Base-by-base conservation (phyloP, 2,113 vertebrate genomes). In the Leptocoma aspasia region DNA sequence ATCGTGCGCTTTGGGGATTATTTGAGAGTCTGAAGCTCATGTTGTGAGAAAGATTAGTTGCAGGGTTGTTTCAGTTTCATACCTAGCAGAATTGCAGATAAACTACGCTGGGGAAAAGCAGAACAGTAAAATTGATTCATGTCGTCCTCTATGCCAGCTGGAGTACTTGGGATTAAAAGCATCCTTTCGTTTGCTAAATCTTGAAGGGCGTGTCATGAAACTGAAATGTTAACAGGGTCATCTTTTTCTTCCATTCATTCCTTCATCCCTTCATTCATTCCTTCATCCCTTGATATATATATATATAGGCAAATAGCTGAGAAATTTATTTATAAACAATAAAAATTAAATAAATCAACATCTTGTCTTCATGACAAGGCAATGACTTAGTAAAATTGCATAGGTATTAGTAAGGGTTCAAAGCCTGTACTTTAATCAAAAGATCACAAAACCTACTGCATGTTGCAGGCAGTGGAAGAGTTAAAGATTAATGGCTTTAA, bases 401-500 rank as follows among this genome's bases (percentile, higher is more conserved):
- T 45, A 84, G 78, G 82, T 92, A 71, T 95, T 95, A 86, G 88
- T 82, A 91, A 95, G 92, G 82, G 82, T 95, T 93, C 65, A 94
- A 96, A 96, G 72, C 54, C 44, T 70, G 41, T 95, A 65, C 78
- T 95, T 96, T 97, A 93, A 97, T 97, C 77, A 86, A 94, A 92
- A 96, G 45, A 90, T 89, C 90, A 89, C 81, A 94, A 89, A 89
- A 68, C 59, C 61, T 81, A 60, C 64, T 93, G 60, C 61, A 41
- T 95, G 82, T 96, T 95, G 91, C 61, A 91, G 96, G 95, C 91
- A 96, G 90, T 89, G 95, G 93, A 97, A 97, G 97, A 97, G 92
- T 97, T 98, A 97, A 98, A 98, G 97, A 98, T 97, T 96, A 98
- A 97, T 97, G 95, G 79, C 92, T 98, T 98, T 98, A 98, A 98